These are phyloP conservation scores for Rhinoptilus africanus DNA, from an alignment of 2,113 vertebrate genomes.

Conservation along the genomic window DNA sequence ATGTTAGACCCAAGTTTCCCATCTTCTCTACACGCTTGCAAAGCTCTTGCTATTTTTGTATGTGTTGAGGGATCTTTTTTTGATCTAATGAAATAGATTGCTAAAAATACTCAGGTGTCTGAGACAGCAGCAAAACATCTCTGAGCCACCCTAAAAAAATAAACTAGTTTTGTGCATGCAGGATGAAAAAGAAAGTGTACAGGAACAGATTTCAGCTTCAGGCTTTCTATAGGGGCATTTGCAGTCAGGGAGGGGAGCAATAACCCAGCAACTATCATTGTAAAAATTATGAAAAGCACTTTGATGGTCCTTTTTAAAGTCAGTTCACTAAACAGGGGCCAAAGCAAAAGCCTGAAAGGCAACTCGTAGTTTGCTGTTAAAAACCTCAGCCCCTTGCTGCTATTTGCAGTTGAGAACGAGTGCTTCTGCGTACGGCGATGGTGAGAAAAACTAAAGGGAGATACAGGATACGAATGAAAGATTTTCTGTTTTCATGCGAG, in stretches of 20 bases:
- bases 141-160: constrained; percentile 12
- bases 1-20: background rate
- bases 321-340: constrained; percentile 17
- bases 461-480: background rate
- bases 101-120: constrained; percentile 59
- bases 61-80: constrained; percentile 2
- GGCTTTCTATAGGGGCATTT: constrained; percentile 7
- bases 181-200: constrained; percentile 5
- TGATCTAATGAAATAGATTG: constrained; percentile 15
- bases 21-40: background rate
- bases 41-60: background rate
- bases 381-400: background rate
- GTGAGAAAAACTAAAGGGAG: constrained; percentile 18
- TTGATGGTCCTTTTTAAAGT: constrained; percentile 50
- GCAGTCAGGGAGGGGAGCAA: background rate
- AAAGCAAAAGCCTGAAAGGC: constrained; percentile 32
- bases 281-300: constrained; percentile 58
- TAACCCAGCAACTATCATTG: constrained; percentile 41
- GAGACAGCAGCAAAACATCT: constrained; percentile 31
- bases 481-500: constrained; percentile 29
- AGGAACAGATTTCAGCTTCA: constrained; percentile 28
- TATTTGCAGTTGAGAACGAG: background rate
- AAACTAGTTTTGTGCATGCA: background rate
- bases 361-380: background rate
- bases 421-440: background rate